phyloP scores from a whole-genome alignment of 2,888 invertebrate genomes.

The Nematopogon swammerdamellus region DNA sequence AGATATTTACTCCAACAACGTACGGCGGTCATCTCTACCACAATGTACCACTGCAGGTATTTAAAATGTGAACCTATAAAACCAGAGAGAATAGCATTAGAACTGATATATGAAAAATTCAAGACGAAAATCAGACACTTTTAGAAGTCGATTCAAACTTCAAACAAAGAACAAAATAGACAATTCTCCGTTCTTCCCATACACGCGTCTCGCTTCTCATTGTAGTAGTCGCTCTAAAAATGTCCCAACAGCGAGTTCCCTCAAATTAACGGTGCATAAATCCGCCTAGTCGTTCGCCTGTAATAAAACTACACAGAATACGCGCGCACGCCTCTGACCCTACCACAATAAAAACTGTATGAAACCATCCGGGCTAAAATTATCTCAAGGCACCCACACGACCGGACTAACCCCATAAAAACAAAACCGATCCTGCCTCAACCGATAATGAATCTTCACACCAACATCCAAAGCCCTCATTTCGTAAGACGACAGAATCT shows the following conservation, averaged over 20 bases:
- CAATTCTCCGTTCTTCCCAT: no score
- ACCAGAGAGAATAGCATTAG: no score
- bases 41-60: no score
- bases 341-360: slow-evolving; percentile 52
- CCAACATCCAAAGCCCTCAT: slow-evolving; percentile 13
- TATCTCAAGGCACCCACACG: slow-evolving; percentile 40
- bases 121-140: no score
- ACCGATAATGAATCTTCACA: slow-evolving; percentile 16
- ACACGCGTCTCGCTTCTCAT: no score
- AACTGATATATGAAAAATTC: no score
- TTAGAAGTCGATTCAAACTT: no score
- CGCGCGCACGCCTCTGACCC: slow-evolving; percentile 39
- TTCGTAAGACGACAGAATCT: no score
- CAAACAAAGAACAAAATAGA: no score
- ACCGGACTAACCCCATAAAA: slow-evolving; percentile 26
- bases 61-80: no score
- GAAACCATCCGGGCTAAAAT: slow-evolving; percentile 51
- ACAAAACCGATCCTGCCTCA: slow-evolving; percentile 9
- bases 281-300: slow-evolving; percentile 24
- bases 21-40: no score
- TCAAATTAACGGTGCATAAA: not conserved
- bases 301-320: slow-evolving; percentile 29
- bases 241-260: not conserved
- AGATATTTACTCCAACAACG: no score
- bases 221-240: not conserved